Conservation (phyloP, 2,888 invertebrate species). For the Brachyptera risi region DNA sequence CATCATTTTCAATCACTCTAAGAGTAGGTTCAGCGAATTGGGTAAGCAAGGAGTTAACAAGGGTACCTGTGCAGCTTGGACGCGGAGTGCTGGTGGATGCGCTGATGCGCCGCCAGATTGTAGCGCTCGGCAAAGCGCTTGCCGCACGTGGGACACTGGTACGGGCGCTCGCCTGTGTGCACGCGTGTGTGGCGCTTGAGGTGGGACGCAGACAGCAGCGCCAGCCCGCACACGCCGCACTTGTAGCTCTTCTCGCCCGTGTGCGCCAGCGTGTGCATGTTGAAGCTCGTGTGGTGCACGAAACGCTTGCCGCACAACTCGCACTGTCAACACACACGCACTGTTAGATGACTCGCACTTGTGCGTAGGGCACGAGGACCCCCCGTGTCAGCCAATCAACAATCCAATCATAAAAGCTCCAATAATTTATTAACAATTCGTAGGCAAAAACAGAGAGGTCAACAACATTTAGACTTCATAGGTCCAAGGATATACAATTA, state of each 20-base stretch:
- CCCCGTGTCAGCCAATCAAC: too few species aligned
- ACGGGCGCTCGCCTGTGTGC: slow-evolving; percentile 58
- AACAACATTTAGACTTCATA: too few species aligned
- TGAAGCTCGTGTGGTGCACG: slow-evolving; percentile 66
- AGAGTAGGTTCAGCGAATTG: too few species aligned
- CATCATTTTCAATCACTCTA: too few species aligned
- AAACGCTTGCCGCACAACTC: slow-evolving; percentile 61
- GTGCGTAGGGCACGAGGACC: too few species aligned
- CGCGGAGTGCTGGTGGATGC: slow-evolving; percentile 38
- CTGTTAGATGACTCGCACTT: too few species aligned
- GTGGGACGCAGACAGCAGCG: slow-evolving; percentile 61
- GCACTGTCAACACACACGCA: slow-evolving; percentile 51
- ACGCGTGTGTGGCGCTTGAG: slow-evolving; percentile 63
- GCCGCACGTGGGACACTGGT: slow-evolving; percentile 54
- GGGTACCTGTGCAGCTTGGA: slow-evolving; percentile 12
- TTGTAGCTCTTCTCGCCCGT: slow-evolving; percentile 57
- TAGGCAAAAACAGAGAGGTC: too few species aligned
- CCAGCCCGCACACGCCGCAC: slow-evolving; percentile 57
- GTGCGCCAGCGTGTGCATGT: slow-evolving; percentile 64
- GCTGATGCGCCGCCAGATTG: slow-evolving; percentile 43
- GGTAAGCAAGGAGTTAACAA: too few species aligned
- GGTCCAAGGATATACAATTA: too few species aligned
- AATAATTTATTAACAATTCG: too few species aligned
- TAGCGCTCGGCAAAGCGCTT: slow-evolving; percentile 58
- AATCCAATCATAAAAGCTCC: too few species aligned